A percentile compares a stretch with the other conserved stretches of the same genome.
phyloP scores from a whole-genome alignment of 2,888 invertebrate genomes.

The Athripsodes cinereus region DNA sequence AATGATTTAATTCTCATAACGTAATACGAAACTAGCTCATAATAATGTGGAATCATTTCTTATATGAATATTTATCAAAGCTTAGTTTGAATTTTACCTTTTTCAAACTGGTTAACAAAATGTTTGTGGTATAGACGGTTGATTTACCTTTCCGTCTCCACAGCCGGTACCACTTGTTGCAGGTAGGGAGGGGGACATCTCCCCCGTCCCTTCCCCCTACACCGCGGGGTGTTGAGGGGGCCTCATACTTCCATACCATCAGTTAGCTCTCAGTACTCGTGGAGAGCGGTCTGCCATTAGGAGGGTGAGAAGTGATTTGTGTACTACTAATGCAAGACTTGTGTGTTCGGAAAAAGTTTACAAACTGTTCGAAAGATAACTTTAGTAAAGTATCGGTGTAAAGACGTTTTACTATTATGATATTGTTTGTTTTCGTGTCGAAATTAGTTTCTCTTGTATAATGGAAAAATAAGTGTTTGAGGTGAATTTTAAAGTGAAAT shows the following conservation, averaged over 20 bases:
- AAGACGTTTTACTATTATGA: not conserved
- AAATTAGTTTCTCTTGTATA: not conserved
- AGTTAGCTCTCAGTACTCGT: conserved; percentile 23
- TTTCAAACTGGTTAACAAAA: not conserved
- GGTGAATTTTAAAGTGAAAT: conserved; percentile 16
- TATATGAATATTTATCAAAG: not conserved
- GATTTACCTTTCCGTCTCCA: conserved; percentile 9
- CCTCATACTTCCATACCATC: conserved; percentile 12
- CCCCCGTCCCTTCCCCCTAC: conserved; percentile 3
- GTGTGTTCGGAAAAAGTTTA: conserved; percentile 9
- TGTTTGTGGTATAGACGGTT: not conserved
- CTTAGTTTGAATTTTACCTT: not conserved
- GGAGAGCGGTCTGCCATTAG: conserved; percentile 13
- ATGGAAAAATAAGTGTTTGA: conserved; percentile 1
- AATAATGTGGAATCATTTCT: not conserved
- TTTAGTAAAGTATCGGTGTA: not conserved
- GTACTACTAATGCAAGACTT: conserved; percentile 6
- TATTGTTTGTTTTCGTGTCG: not conserved
- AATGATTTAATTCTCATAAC: not conserved
- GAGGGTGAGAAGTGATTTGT: not conserved
- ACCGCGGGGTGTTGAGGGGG: conserved; percentile 10
- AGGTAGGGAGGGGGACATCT: conserved; percentile 8
- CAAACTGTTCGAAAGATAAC: conserved; percentile 8
- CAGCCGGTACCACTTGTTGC: conserved; percentile 11
- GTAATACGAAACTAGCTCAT: not conserved